A percentile compares a stretch with the other conserved stretches of the same genome.
Conservation (phyloP, 1,140 invertebrate genomes). For the Monochamus saltuarius region DNA sequence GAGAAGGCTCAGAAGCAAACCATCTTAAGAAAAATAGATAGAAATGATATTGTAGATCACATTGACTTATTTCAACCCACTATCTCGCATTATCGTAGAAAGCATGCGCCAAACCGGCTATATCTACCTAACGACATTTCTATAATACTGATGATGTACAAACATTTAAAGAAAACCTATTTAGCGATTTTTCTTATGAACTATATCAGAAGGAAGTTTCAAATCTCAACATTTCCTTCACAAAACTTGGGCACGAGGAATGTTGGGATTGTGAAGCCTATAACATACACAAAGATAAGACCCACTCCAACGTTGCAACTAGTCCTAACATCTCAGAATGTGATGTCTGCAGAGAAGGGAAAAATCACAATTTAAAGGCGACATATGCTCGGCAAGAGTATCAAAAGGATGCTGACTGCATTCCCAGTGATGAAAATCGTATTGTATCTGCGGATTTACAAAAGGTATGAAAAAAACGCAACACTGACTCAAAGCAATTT, state of each 20-base stretch:
- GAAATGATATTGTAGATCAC: conserved; percentile 9
- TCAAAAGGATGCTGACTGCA: neutral
- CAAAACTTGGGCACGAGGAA: conserved; percentile 29
- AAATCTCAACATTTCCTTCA: conserved; percentile 24
- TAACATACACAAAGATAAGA: conserved; percentile 24
- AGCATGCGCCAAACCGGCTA: conserved; percentile 11
- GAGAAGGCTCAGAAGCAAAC: neutral
- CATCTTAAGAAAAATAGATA: neutral
- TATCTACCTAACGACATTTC: conserved; percentile 33
- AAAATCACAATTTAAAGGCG: conserved; percentile 1
- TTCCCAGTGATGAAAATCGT: neutral
- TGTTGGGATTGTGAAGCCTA: conserved; percentile 25
- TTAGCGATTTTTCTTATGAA: conserved; percentile 26
- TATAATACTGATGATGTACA: conserved; percentile 39
- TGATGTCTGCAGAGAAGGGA: conserved; percentile 5
- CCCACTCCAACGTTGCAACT: neutral
- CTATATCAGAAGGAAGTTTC: conserved; percentile 19
- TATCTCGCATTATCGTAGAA: conserved; percentile 19
- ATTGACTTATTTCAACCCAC: conserved; percentile 11
- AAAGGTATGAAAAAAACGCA: conserved; percentile 7
- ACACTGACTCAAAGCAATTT: too few species aligned
- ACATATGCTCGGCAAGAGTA: conserved; percentile 15
- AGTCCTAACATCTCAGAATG: neutral
- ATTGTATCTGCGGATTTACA: conserved; percentile 25
- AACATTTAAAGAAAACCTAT: conserved; percentile 37